A percentile compares a stretch with the other conserved stretches of the same genome.
Evolutionary conservation across 2,888 invertebrate genomes (phyloP).

Genomic region (Cheiracanthium punctorium): DNA sequence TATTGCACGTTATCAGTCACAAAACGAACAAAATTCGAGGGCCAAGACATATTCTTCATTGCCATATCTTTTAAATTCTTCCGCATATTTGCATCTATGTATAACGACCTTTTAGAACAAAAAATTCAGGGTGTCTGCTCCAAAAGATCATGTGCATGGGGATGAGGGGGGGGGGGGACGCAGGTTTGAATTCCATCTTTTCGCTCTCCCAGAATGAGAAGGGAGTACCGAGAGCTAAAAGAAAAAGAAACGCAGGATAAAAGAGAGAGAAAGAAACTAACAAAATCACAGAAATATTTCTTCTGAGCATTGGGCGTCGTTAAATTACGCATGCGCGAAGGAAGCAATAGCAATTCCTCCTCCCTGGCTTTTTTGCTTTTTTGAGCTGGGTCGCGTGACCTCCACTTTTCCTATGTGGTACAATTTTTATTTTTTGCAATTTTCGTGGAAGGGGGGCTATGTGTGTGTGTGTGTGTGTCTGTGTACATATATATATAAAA

Average conservation of each 20-base stretch:
- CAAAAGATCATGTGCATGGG: not conserved
- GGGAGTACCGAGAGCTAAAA: not conserved
- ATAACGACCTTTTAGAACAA: not conserved
- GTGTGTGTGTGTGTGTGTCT: too few relatives aligned
- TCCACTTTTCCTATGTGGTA: not conserved
- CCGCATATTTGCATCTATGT: not conserved
- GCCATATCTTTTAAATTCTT: too few relatives aligned
- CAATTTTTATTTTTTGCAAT: not conserved
- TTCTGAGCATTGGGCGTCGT: slow-evolving; percentile 32
- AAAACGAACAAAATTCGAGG: too few relatives aligned
- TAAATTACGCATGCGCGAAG: slow-evolving; percentile 35
- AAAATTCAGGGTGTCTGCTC: slow-evolving; percentile 1
- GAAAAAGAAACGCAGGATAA: not conserved
- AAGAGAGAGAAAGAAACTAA: not conserved
- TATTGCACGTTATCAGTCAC: too few relatives aligned
- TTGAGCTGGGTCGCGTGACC: slow-evolving; percentile 4
- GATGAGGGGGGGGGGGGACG: not conserved
- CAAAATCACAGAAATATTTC: too few relatives aligned
- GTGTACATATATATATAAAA: too few relatives aligned
- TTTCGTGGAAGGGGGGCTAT: too few relatives aligned
- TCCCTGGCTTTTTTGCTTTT: not conserved
- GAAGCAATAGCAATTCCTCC: not conserved
- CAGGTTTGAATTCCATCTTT: slow-evolving; percentile 5
- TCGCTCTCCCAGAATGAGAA: not conserved
- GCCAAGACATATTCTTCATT: too few relatives aligned